These are phyloP conservation scores for Todus mexicanus DNA, from an alignment of 2,797 vertebrate species.

Conservation along the genomic window DNA sequence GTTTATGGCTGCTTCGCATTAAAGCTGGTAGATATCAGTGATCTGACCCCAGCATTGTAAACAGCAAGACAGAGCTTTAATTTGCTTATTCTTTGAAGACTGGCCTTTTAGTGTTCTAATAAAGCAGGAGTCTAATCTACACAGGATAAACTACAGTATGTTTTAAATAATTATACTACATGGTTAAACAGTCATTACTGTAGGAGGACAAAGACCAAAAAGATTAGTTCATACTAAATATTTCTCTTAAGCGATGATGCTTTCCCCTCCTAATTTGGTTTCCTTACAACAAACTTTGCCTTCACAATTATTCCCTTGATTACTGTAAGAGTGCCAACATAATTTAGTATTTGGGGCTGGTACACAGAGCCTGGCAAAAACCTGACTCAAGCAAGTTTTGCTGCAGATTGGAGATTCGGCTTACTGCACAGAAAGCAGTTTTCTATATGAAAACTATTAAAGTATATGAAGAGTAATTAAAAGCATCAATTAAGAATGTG, in stretches of 20 bases:
- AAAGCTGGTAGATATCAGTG: neutral
- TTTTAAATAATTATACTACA: conserved; percentile 44
- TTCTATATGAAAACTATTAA: conserved; percentile 60
- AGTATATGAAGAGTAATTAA: conserved; percentile 70
- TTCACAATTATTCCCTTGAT: conserved; percentile 57
- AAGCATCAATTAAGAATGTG: conserved; percentile 58
- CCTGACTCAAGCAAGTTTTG: conserved; percentile 66
- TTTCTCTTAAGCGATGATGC: conserved; percentile 30
- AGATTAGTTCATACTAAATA: conserved; percentile 51
- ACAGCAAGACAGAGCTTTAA: conserved; percentile 15
- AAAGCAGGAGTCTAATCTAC: conserved; percentile 29
- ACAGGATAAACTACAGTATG: neutral
- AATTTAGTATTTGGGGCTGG: conserved; percentile 56
- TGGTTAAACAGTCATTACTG: conserved; percentile 36
- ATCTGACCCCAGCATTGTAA: conserved; percentile 30
- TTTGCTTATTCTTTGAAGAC: conserved; percentile 52
- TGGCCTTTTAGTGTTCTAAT: conserved; percentile 9
- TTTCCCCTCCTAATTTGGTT: conserved; percentile 45
- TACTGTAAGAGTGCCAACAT: conserved; percentile 47
- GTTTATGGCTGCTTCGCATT: neutral
- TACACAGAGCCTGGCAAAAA: conserved; percentile 43
- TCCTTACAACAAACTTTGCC: conserved; percentile 56
- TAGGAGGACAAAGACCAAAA: conserved; percentile 16
- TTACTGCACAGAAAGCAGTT: conserved; percentile 65
- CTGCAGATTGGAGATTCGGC: conserved; percentile 12